Conservation (phyloP, 2,113 vertebrate species). For the Porphyrio hochstetteri region DNA sequence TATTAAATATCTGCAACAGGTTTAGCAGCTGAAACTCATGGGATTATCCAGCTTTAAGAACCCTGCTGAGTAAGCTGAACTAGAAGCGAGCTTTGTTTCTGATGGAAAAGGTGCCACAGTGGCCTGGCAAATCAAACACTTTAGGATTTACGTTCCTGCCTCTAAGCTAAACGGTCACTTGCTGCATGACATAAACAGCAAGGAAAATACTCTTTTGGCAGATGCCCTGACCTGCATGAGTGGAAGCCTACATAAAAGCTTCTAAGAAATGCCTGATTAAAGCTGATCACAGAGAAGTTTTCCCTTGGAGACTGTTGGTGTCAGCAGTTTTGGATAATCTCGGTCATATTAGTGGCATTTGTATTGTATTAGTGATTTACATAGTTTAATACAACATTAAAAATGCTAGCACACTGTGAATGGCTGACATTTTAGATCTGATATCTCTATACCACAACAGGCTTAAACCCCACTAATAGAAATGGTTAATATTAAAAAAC, state of each 20-base stretch:
- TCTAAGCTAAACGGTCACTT: conserved; percentile 38
- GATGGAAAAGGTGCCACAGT: conserved; percentile 44
- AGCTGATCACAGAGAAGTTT: conserved; percentile 38
- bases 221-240: conserved; percentile 24
- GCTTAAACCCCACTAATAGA: neutral
- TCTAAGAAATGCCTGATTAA: conserved; percentile 6
- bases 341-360: conserved; percentile 42
- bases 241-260: conserved; percentile 37
- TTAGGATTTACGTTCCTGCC: conserved; percentile 48
- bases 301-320: conserved; percentile 25
- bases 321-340: conserved; percentile 64
- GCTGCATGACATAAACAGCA: neutral
- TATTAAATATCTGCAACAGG: conserved; percentile 58
- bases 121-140: conserved; percentile 32
- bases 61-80: conserved; percentile 49
- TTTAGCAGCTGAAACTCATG: conserved; percentile 38
- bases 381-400: neutral
- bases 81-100: conserved; percentile 47
- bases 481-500: neutral
- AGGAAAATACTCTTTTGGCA: conserved; percentile 31
- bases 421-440: neutral
- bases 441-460: neutral
- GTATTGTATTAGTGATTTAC: conserved; percentile 10
- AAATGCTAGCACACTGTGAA: neutral
- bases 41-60: conserved; percentile 11